Conservation (phyloP, 2,113 vertebrate genomes). For the Etia nguti region DNA sequence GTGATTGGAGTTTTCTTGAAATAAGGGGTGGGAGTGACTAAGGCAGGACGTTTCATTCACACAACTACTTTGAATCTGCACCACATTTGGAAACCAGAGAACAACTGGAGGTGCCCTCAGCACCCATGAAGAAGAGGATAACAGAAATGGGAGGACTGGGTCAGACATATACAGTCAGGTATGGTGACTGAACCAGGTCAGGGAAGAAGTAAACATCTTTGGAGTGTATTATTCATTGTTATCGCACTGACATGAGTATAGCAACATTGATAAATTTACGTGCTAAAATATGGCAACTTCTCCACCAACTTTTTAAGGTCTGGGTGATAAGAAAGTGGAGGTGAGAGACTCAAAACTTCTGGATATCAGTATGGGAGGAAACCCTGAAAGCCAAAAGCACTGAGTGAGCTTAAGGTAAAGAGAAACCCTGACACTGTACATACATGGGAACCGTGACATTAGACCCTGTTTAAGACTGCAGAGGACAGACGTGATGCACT, state of each 20-base stretch:
- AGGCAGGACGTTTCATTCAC: conserved; percentile 56
- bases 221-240: conserved; percentile 45
- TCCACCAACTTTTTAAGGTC: conserved; percentile 61
- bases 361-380: conserved; percentile 21
- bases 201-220: conserved; percentile 65
- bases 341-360: conserved; percentile 14
- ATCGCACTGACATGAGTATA: conserved; percentile 3
- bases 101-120: conserved; percentile 4
- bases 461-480: conserved; percentile 74
- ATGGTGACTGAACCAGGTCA: conserved; percentile 27
- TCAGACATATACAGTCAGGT: neutral
- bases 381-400: conserved; percentile 32
- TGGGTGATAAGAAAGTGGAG: conserved; percentile 50
- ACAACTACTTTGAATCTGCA: neutral
- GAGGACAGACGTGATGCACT: conserved; percentile 60
- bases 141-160: conserved; percentile 6
- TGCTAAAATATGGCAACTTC: conserved; percentile 39
- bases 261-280: conserved; percentile 12
- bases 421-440: conserved; percentile 50
- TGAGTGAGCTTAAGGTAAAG: conserved; percentile 29
- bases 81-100: conserved; percentile 14
- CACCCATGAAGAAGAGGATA: neutral
- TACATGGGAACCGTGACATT: conserved; percentile 19
- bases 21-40: conserved; percentile 43
- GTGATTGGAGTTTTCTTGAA: conserved; percentile 66